phyloP scores from a whole-genome alignment of 1,140 invertebrate genomes.

The Leptinotarsa undecemlineata region DNA sequence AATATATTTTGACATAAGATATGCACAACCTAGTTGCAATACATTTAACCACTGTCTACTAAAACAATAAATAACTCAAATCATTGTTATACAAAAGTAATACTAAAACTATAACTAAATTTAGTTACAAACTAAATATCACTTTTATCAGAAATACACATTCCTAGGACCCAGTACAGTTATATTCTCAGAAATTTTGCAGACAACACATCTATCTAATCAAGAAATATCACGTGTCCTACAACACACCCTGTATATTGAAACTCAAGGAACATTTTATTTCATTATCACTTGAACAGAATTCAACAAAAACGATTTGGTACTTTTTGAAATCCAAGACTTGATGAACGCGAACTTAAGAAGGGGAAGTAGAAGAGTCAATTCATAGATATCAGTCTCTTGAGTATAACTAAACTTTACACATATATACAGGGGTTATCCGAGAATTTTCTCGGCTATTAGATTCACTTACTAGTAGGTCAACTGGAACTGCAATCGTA shows the following conservation, averaged over 20 bases:
- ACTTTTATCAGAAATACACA: conserved; percentile 14
- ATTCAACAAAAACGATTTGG: no score
- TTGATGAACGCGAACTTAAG: no score
- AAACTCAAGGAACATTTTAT: conserved; percentile 5
- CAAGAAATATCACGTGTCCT: background rate
- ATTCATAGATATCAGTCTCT: conserved; percentile 14
- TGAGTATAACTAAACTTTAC: background rate
- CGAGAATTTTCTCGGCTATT: conserved; percentile 1
- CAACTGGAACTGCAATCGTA: background rate
- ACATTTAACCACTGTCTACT: background rate
- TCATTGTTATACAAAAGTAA: background rate
- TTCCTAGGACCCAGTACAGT: background rate
- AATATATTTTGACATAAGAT: background rate
- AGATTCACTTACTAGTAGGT: background rate
- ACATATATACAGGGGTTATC: conserved; percentile 10
- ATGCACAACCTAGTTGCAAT: background rate
- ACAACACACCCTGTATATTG: background rate
- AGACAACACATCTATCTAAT: conserved; percentile 6
- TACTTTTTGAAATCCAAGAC: no score
- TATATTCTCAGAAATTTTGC: background rate
- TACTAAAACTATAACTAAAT: background rate
- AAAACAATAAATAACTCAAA: conserved; percentile 1
- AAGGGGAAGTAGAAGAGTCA: conserved; percentile 10
- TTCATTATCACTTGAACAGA: no score
- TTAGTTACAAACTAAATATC: conserved; percentile 23